Evolutionary conservation across 2,113 vertebrate species (phyloP).

Genomic region (Vicugna pacos): DNA sequence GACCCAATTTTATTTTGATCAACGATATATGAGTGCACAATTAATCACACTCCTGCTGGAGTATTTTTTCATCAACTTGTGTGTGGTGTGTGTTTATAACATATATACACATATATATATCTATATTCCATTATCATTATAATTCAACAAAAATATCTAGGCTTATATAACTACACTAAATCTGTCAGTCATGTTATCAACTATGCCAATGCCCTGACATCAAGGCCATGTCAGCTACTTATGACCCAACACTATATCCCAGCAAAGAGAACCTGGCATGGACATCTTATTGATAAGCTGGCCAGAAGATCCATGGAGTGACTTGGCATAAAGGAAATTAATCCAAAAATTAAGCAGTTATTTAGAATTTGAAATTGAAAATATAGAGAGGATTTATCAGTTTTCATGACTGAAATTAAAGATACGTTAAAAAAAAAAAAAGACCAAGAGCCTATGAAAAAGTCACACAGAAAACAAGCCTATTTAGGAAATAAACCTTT

Average conservation of each 20-base stretch:
- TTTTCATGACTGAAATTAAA: not conserved
- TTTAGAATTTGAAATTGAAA: constrained; percentile 15
- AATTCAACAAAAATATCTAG: not conserved
- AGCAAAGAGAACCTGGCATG: not conserved
- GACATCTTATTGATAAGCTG: not conserved
- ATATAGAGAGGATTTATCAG: not conserved
- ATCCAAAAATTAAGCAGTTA: not conserved
- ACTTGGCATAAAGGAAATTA: not conserved
- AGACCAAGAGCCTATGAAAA: not conserved
- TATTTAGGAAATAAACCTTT: constrained; percentile 6
- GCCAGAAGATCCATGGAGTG: not conserved
- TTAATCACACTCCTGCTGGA: not conserved
- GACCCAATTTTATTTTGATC: not conserved
- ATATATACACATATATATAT: not conserved
- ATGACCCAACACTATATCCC: not conserved
- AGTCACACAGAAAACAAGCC: not conserved
- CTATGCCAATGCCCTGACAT: not conserved
- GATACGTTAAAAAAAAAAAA: not conserved
- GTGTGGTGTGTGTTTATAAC: not conserved
- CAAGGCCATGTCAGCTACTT: not conserved
- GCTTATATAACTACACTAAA: not conserved
- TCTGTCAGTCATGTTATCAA: not conserved
- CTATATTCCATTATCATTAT: not conserved
- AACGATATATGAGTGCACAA: not conserved
- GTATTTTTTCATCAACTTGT: not conserved